Evolutionary conservation across 2,888 invertebrate genomes (phyloP).

Genomic region (Acleris emargana): DNA sequence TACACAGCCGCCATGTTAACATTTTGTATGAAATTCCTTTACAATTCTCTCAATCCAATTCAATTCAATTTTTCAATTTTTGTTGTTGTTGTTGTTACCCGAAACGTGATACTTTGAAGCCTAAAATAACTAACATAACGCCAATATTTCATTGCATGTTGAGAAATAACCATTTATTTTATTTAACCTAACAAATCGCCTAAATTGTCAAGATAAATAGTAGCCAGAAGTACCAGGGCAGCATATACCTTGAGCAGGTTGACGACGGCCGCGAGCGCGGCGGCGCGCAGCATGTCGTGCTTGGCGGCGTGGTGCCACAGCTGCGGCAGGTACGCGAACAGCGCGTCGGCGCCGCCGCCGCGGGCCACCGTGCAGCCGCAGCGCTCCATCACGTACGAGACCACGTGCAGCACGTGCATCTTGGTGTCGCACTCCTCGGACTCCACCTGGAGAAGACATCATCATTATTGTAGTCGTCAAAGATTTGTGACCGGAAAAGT

Average conservation of each 20-base stretch:
- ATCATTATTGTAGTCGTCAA: neutral
- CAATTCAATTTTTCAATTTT: no score
- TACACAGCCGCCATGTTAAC: no score
- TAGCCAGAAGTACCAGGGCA: conserved; percentile 13
- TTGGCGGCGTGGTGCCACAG: conserved; percentile 95
- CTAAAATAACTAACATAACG: no score
- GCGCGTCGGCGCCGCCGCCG: conserved; percentile 87
- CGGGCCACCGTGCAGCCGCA: conserved; percentile 93
- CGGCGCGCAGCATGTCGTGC: conserved; percentile 95
- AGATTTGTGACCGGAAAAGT: no score
- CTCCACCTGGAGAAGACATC: conserved; percentile 85
- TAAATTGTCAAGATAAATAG: neutral
- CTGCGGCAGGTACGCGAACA: conserved; percentile 92
- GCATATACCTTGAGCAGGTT: conserved; percentile 89
- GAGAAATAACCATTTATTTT: no score
- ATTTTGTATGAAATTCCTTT: no score
- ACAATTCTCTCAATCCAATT: no score
- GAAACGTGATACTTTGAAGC: no score
- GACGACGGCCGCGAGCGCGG: conserved; percentile 93
- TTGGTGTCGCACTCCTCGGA: conserved; percentile 96
- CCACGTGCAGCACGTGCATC: conserved; percentile 95
- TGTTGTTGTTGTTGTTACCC: no score
- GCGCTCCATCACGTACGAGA: conserved; percentile 94
- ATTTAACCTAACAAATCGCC: no score
- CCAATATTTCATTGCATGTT: no score